Base-by-base conservation (phyloP, 2,888 invertebrate genomes). In the Erannis defoliaria region DNA sequence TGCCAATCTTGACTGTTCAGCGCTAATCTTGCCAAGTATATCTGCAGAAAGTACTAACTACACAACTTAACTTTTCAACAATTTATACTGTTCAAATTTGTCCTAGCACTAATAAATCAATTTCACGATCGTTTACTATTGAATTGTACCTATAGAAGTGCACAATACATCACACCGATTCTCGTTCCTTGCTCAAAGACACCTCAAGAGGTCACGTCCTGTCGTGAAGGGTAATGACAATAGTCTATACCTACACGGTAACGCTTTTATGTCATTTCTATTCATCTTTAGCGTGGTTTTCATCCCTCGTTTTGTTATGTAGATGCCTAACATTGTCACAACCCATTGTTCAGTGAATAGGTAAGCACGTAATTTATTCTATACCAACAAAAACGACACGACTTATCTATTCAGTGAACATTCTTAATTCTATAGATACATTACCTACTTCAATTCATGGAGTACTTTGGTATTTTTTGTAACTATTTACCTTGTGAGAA, bases 301-400 rank as follows among this genome's bases (percentile, higher is more conserved):
- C 74, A 73, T 73, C 68, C 74, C 74, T 70, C 74, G 74, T 79
- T 82, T 88, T 88, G 85, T 88, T 70, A 88, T 88, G 87, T 76
- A 79, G 78, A 88, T 87, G 71, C 60, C 61, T 64, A 65, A 71
- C 73, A 75, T 75, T 78, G 78, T 78, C 72, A 67, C 62, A 61
- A 54, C 53, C 69, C 72, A 79, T 85, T 86, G 86, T 87, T 69
- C 76, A 64, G 58, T 68, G 51, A 40, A 51, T 51, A 51, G 63
- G 65, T 66, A 74, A 75, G 67, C 75, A 74, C 72, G 70, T 78
- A 73, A 78, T 78, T 76, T 80, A 79, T 80, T 74, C 76, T 49
- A 69, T 68, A 67, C 70, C 66, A 60, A 71, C 75, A 75, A 78
- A 75, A 74, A 74, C 66, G 59, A 72, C 71, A 73, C 75, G 67